Evolutionary conservation across 2,888 invertebrate species (phyloP).

Genomic region (Dynastes tityus): DNA sequence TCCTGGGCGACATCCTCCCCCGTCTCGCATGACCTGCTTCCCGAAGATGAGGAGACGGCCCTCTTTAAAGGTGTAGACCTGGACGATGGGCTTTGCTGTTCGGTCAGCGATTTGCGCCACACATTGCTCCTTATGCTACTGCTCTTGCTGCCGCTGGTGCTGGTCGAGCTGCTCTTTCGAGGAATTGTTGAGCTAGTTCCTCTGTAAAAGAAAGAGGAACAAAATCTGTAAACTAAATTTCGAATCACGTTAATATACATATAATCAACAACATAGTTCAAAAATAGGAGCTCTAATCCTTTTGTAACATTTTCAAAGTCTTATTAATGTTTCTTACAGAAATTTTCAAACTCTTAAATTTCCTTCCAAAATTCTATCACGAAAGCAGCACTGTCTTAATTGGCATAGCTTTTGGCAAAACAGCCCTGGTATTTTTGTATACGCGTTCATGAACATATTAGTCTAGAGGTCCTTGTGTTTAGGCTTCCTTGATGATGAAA

Average conservation of each 20-base stretch:
- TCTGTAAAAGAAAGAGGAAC: slow-evolving; percentile 57
- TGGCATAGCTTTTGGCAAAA: too few species aligned
- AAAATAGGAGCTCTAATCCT: too few species aligned
- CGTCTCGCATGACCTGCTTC: slow-evolving; percentile 66
- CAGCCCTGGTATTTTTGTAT: too few species aligned
- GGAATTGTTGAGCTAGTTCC: slow-evolving; percentile 68
- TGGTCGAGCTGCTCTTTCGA: slow-evolving; percentile 64
- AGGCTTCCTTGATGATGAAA: too few species aligned
- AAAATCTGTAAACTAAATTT: neutral
- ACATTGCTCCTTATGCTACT: slow-evolving; percentile 71
- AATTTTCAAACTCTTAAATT: too few species aligned
- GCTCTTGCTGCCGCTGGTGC: slow-evolving; percentile 64
- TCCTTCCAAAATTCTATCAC: too few species aligned
- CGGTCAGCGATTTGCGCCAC: slow-evolving; percentile 71
- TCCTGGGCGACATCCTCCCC: slow-evolving; percentile 75
- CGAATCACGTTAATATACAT: neutral
- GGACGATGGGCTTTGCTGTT: slow-evolving; percentile 67
- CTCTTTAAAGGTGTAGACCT: slow-evolving; percentile 74
- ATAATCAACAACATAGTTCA: too few species aligned
- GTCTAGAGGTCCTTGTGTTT: too few species aligned
- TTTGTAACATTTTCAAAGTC: too few species aligned
- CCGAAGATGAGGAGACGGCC: slow-evolving; percentile 69
- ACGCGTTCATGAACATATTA: too few species aligned
- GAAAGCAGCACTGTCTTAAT: too few species aligned
- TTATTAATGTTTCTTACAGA: too few species aligned